Evolutionary conservation across 2,888 invertebrate species (phyloP).

Genomic region (Adelphocoris suturalis): DNA sequence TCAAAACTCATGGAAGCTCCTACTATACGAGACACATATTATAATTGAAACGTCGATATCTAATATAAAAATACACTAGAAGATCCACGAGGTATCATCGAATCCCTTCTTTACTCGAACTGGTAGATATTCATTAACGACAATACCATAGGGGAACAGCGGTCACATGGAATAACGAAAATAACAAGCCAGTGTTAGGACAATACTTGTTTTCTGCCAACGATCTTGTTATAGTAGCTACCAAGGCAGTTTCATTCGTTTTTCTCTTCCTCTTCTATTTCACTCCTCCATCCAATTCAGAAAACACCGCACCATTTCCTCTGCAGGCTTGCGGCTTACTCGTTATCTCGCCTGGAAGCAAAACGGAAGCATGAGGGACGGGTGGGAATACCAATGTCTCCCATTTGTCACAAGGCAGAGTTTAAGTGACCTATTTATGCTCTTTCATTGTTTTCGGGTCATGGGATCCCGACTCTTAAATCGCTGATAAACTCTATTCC

Average conservation of each 20-base stretch:
- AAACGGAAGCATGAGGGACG: constrained; percentile 37
- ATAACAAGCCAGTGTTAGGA: constrained; percentile 63
- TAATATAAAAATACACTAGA: too few relatives aligned
- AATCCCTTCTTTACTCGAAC: not conserved
- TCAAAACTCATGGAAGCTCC: too few relatives aligned
- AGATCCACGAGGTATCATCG: too few relatives aligned
- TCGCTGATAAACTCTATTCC: constrained; percentile 32
- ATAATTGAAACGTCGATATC: too few relatives aligned
- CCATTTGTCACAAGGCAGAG: constrained; percentile 57
- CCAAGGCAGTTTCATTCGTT: constrained; percentile 59
- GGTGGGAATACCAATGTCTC: constrained; percentile 41
- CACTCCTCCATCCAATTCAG: not conserved
- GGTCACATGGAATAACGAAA: constrained; percentile 51
- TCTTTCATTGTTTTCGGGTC: constrained; percentile 53
- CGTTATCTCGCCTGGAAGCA: constrained; percentile 61
- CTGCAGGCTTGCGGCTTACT: constrained; percentile 33
- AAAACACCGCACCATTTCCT: constrained; percentile 62
- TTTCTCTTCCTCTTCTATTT: not conserved
- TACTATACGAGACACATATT: too few relatives aligned
- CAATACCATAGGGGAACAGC: not conserved
- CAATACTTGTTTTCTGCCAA: constrained; percentile 49
- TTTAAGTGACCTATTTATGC: constrained; percentile 58
- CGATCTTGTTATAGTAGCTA: constrained; percentile 66
- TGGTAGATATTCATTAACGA: not conserved
- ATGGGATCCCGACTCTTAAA: not conserved